Base-by-base conservation (phyloP, 2,888 invertebrate species). In the Brenthis ino region DNA sequence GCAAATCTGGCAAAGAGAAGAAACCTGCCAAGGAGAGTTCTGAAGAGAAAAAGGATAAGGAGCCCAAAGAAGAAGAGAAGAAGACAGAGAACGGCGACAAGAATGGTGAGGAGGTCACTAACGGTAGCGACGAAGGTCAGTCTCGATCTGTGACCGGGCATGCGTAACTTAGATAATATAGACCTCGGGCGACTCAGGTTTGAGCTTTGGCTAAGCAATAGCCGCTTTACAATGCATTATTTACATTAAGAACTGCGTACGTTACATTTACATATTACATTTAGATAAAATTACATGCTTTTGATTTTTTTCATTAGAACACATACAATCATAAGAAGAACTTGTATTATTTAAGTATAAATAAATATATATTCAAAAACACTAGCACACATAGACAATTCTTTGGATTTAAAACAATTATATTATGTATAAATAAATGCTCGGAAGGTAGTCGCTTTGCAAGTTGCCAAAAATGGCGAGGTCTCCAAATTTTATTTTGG, bases 1-100 rank as follows among this genome's bases (percentile, higher is more conserved):
- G 95, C 75, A 96, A 96, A 81, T 90, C 94, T 69, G 95, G 95
- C 78, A 95, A 96, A 79, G 95, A 96, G 82, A 95, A 96, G 91
- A 95, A 95, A 80, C 90, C 91, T 50, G 88, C 91, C 85, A 92
- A 91, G 83, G 95, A 95, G 80, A 95, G 92, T 82, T 95, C 95
- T 75, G 95, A 96, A 76, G 95, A 96, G 74, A 94, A 95, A 84
- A 95, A 95, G 73, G 94, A 94, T 67, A 94, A 93, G 75, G 93
- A 94, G 68, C 83, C 88, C 54, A 94, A 95, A 82, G 94, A 94
- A 67, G 93, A 93, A 12, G 93, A 89, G 80, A 93, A 87, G 84
- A 93, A 90, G 68, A 85, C 87, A 65, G 88, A 91, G 81, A 91
- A 91, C 76, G 91, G 91, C 74, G 91, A 91, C 77, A 90, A 90